phyloP scores from a whole-genome alignment of 2,888 invertebrate genomes.

The Amblyjoppa fuscipennis region DNA sequence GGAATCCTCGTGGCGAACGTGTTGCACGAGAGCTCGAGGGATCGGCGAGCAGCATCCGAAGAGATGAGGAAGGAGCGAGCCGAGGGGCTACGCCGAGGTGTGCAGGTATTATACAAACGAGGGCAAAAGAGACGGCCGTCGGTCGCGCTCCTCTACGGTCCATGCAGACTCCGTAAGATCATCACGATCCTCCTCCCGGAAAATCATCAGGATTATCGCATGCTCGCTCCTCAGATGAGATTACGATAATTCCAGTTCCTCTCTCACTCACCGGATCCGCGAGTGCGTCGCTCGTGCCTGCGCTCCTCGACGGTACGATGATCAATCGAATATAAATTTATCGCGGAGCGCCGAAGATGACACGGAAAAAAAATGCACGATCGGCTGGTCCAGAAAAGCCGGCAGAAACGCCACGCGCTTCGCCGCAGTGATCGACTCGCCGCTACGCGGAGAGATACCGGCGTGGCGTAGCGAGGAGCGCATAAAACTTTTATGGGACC shows the following conservation, averaged over 20 bases:
- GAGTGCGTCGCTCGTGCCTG: conserved; percentile 21
- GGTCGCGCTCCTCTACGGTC: conserved; percentile 18
- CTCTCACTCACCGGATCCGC: conserved; percentile 17
- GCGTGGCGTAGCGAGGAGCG: neutral
- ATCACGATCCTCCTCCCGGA: conserved; percentile 64
- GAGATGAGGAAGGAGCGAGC: conserved; percentile 51
- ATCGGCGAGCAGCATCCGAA: conserved; percentile 32
- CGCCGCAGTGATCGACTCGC: neutral
- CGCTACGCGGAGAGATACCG: neutral
- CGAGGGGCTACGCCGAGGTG: conserved; percentile 44
- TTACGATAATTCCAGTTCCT: conserved; percentile 78
- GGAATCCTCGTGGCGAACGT: conserved; percentile 62
- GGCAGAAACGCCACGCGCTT: neutral
- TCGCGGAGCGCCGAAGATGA: neutral
- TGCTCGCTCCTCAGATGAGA: conserved; percentile 74
- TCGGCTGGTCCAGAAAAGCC: neutral
- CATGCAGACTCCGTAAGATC: conserved; percentile 55
- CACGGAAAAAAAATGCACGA: neutral
- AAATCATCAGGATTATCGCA: conserved; percentile 80
- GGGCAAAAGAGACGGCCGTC: conserved; percentile 53
- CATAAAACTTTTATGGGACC: conserved; percentile 61
- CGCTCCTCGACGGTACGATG: neutral
- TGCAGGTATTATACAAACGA: conserved; percentile 46
- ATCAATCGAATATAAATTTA: conserved; percentile 37
- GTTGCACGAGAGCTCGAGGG: conserved; percentile 57